Evolutionary conservation across 2,113 vertebrate genomes (phyloP), one percentile per base, ranked within the genome.

Genomic region (Lota lota): DNA sequence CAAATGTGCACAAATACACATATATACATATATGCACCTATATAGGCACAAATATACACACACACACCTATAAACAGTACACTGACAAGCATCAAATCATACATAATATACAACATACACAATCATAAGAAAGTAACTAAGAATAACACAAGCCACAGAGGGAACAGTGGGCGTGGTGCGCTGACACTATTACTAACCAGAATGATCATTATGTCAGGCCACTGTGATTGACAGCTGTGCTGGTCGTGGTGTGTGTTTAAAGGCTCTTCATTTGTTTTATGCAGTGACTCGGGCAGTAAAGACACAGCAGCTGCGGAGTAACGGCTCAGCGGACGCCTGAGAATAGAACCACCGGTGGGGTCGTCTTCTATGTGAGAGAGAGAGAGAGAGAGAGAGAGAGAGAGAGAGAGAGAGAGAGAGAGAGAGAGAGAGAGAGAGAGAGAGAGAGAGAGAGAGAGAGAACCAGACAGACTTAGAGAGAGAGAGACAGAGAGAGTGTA

Each of bases 171-270:
- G 40, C 12, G 1, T 7, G 10, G 40, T 14, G 7, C 2, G 40
- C 40, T 47, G 40, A 47, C 40, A 47, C 40, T 73, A 83, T 21
- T 78, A 70, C 67, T 54, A 15, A 15, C 74, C 76, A 59, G 78
- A 65, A 63, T 1, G 51, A 60, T 77, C 62, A 54, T 16, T 72
- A 64, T 47, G 40, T 47, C 40, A 47, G 40, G 10, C 40, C 12
- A 50, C 61, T 74, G 57, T 74, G 85, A 88, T 64, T 86, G 87
- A 85, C 87, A 89, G 84, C 85, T 90, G 81, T 82, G 79, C 82
- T 70, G 69, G 8, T 47, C 73, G 70, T 63, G 77, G 71, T 80
- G 76, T 75, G 56, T 19, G 59, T 75, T 82, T 77, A 81, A 81
- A 82, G 66, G 66, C 70, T 75, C 67, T 67, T 71, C 64, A 74